Percentiles rank a stretch among this genome's conserved stretches.
Evolutionary conservation across 2,888 invertebrate genomes (phyloP).

Genomic region (Hesperia comma): DNA sequence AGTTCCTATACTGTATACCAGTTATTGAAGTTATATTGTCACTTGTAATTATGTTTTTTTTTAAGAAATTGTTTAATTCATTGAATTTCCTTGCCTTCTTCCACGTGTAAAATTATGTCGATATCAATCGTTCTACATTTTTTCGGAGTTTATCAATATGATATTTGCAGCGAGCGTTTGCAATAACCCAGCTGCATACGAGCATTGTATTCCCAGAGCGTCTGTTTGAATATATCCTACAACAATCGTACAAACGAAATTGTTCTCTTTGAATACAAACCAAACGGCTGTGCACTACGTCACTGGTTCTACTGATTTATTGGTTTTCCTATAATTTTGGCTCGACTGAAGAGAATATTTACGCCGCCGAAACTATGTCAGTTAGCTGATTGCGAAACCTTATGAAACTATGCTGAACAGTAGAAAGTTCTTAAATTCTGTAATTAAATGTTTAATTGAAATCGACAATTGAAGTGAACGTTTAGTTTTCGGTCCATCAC

Average conservation of each 20-base stretch:
- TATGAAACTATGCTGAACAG: not conserved
- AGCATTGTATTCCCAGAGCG: conserved; percentile 8
- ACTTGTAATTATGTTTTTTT: too few species aligned
- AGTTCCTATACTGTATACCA: too few species aligned
- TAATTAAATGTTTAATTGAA: conserved; percentile 3
- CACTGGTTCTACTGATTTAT: conserved; percentile 40
- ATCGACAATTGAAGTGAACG: not conserved
- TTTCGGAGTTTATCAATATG: not conserved
- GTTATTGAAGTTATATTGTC: too few species aligned
- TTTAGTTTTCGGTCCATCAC: too few species aligned
- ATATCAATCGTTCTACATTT: too few species aligned
- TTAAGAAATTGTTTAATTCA: too few species aligned
- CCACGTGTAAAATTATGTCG: too few species aligned
- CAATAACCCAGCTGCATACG: conserved; percentile 4
- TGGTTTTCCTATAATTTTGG: conserved; percentile 38
- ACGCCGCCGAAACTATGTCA: conserved; percentile 9
- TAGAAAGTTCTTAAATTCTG: not conserved
- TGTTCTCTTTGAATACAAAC: conserved; percentile 35
- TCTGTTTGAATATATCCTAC: conserved; percentile 7
- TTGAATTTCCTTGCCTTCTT: too few species aligned
- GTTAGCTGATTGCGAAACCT: not conserved
- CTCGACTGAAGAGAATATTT: conserved; percentile 18
- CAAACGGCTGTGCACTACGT: conserved; percentile 26
- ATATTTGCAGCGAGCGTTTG: conserved; percentile 1
- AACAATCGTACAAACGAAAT: conserved; percentile 13